phyloP scores from a whole-genome alignment of 2,888 invertebrate genomes.

The Uloborus plumipes region DNA sequence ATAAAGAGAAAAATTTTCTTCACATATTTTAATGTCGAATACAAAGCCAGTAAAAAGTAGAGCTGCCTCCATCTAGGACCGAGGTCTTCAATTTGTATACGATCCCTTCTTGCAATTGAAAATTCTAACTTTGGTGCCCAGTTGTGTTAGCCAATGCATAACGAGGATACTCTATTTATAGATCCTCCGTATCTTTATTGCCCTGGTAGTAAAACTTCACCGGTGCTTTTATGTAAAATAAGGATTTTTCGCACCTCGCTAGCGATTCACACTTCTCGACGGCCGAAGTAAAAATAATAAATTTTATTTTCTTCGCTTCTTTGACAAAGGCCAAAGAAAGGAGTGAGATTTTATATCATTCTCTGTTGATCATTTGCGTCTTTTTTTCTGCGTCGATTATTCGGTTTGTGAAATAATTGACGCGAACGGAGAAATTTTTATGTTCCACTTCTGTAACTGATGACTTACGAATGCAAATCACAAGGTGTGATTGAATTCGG shows the following conservation, averaged over 20 bases:
- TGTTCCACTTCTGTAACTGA: too few relatives aligned
- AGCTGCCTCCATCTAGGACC: too few relatives aligned
- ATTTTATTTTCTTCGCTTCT: constrained; percentile 13
- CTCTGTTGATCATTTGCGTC: constrained; percentile 7
- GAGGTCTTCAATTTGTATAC: too few relatives aligned
- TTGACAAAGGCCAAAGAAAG: not conserved
- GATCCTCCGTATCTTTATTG: constrained; percentile 9
- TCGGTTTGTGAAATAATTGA: too few relatives aligned
- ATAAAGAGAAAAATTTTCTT: too few relatives aligned
- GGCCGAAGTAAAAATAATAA: constrained; percentile 12
- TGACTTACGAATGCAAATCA: too few relatives aligned
- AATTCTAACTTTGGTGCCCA: too few relatives aligned
- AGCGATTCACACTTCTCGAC: not conserved
- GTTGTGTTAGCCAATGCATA: constrained; percentile 1
- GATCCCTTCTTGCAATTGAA: too few relatives aligned
- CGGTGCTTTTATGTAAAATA: constrained; percentile 16
- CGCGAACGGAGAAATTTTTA: too few relatives aligned
- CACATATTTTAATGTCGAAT: too few relatives aligned
- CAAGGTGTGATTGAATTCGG: too few relatives aligned
- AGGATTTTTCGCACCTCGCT: constrained; percentile 11
- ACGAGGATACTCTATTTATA: constrained; percentile 7
- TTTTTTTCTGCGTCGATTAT: not conserved
- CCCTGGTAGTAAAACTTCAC: constrained; percentile 4
- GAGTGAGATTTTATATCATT: constrained; percentile 14
- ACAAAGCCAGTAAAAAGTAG: too few relatives aligned